phyloP scores from a whole-genome alignment of 2,888 invertebrate species.

The Vannuccia rotundouncinata region DNA sequence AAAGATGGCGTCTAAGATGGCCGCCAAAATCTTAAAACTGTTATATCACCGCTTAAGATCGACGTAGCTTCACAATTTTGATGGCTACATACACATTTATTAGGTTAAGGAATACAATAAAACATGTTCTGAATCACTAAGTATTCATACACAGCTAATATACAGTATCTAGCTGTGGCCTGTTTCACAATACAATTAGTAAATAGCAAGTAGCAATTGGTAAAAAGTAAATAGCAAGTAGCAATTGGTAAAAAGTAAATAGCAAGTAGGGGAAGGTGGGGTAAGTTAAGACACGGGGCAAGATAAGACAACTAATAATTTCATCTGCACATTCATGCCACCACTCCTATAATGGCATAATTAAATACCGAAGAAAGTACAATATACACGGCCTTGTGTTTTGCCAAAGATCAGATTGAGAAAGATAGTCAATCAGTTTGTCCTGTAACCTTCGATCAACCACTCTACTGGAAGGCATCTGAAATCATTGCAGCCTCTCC shows the following conservation, averaged over 20 bases:
- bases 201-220: neutral
- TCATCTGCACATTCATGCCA: neutral
- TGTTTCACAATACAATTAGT: neutral
- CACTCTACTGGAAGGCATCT: slow-evolving; percentile 41
- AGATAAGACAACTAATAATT: neutral
- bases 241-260: neutral
- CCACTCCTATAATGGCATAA: neutral
- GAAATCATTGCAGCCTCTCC: slow-evolving; percentile 40
- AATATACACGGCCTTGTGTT: neutral
- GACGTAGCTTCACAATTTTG: slow-evolving; percentile 24
- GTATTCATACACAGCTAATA: neutral
- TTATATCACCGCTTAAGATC: slow-evolving; percentile 24
- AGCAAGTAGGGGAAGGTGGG: neutral
- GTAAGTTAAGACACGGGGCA: neutral
- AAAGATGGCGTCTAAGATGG: slow-evolving; percentile 24
- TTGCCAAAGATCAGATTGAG: neutral
- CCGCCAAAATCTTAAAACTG: slow-evolving; percentile 22
- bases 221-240: neutral
- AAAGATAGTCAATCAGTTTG: neutral
- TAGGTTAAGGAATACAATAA: slow-evolving; percentile 19
- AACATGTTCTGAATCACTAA: slow-evolving; percentile 7
- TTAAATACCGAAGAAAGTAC: neutral
- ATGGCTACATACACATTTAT: slow-evolving; percentile 26
- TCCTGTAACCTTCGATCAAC: slow-evolving; percentile 42
- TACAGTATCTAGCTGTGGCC: neutral